A percentile compares a stretch with the other conserved stretches of the same genome.
phyloP scores from a whole-genome alignment of 1,140 invertebrate species.

The Melitaea cinxia region DNA sequence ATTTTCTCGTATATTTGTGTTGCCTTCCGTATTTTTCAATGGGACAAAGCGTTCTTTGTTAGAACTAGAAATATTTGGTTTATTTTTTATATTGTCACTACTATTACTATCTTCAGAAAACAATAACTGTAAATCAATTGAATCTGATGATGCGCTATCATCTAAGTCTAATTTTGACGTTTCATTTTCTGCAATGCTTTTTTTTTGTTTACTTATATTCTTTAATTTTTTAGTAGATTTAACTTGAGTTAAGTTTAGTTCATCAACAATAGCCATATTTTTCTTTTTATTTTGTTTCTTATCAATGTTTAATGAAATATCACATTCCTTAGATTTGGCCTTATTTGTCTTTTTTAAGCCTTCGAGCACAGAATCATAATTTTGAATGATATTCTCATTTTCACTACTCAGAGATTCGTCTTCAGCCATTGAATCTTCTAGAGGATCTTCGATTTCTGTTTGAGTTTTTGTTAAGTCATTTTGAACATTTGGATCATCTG shows the following conservation, averaged over 20 bases:
- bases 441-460: conserved; percentile 45
- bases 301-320: conserved; percentile 57
- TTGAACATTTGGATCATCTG: conserved; percentile 22
- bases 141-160: conserved; percentile 53
- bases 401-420: conserved; percentile 52
- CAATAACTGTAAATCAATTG: conserved; percentile 62
- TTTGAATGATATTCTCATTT: conserved; percentile 60
- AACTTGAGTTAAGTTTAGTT: conserved; percentile 68
- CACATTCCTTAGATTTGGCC: conserved; percentile 43
- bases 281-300: conserved; percentile 53
- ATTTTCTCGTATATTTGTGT: conserved; percentile 51
- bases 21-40: conserved; percentile 31
- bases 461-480: conserved; percentile 34
- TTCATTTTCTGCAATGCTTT: conserved; percentile 14
- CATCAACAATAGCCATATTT: conserved; percentile 53
- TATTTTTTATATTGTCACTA: conserved; percentile 43
- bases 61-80: conserved; percentile 42
- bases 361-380: conserved; percentile 64
- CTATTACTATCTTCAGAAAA: conserved; percentile 67
- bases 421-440: conserved; percentile 46
- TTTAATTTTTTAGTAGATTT: conserved; percentile 32
- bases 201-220: conserved; percentile 4
- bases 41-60: conserved; percentile 25
- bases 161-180: conserved; percentile 17
- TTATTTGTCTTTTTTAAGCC: conserved; percentile 48